phyloP scores from a whole-genome alignment of 1,140 invertebrate species.

The Drosophila sproati region DNA sequence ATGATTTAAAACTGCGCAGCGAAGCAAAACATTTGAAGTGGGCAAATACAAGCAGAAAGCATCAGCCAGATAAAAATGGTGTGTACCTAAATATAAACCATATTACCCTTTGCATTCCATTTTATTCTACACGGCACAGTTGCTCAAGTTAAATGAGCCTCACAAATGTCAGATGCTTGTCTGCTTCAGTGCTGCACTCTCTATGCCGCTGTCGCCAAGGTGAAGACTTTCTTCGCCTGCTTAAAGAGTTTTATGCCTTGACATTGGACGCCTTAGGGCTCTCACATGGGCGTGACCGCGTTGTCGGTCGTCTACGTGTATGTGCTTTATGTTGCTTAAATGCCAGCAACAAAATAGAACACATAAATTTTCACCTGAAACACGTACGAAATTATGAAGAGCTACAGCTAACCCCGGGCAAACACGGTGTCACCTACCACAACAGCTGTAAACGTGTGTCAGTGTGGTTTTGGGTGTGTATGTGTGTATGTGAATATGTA shows the following conservation, averaged over 20 bases:
- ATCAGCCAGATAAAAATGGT: conserved; percentile 57
- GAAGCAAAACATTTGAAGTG: conserved; percentile 69
- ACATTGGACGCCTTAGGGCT: conserved; percentile 65
- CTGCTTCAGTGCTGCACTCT: conserved; percentile 4
- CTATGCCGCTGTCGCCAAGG: conserved; percentile 28
- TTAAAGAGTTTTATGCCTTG: conserved; percentile 65
- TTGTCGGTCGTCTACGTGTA: conserved; percentile 9
- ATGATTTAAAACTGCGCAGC: conserved; percentile 77
- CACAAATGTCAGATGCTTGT: conserved; percentile 68
- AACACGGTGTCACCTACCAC: conserved; percentile 15
- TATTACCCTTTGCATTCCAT: conserved; percentile 30
- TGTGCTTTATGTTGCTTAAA: conserved; percentile 64
- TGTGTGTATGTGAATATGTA: not conserved
- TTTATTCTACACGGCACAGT: not conserved
- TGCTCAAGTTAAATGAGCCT: conserved; percentile 41
- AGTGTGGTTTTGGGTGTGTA: conserved; percentile 1
- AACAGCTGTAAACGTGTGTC: not conserved
- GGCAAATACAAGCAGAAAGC: conserved; percentile 22
- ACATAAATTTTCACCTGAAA: conserved; percentile 63
- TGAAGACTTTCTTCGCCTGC: conserved; percentile 47
- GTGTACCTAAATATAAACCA: conserved; percentile 48
- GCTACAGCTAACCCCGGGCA: not conserved
- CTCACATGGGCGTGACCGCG: conserved; percentile 7
- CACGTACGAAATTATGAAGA: conserved; percentile 63
- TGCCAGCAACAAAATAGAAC: conserved; percentile 54